A percentile compares a stretch with the other conserved stretches of the same genome.
Evolutionary conservation across 2,888 invertebrate genomes (phyloP).

Genomic region (Pyrrhosoma nymphula): DNA sequence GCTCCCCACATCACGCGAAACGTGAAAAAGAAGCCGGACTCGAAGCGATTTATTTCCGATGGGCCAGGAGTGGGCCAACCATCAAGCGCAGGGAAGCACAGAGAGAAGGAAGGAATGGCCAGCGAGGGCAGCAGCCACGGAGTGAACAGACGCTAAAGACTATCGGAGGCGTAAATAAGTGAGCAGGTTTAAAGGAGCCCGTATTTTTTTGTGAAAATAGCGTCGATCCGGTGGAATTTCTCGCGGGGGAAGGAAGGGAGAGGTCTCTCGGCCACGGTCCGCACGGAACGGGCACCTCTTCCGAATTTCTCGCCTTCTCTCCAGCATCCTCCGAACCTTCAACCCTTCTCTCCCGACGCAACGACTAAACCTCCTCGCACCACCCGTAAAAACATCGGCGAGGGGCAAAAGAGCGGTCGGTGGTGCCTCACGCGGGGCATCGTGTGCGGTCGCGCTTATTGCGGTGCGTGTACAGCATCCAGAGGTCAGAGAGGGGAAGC

Average conservation of each 20-base stretch:
- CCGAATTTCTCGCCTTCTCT: neutral
- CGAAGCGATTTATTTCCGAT: neutral
- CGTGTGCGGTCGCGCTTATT: neutral
- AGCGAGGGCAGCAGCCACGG: neutral
- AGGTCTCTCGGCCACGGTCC: neutral
- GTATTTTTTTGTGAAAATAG: neutral
- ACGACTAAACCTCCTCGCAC: too few relatives aligned
- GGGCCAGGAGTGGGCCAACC: neutral
- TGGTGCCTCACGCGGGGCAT: neutral
- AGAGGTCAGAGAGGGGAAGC: neutral
- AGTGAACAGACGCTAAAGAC: conserved; percentile 24
- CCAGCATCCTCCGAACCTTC: neutral
- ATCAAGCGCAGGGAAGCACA: neutral
- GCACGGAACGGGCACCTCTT: neutral
- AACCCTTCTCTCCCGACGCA: neutral
- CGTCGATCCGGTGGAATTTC: neutral
- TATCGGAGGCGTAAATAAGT: conserved; percentile 47
- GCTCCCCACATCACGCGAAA: conserved; percentile 7
- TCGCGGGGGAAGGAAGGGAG: neutral
- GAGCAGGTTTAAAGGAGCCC: neutral
- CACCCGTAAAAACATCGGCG: too few relatives aligned
- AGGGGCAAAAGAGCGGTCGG: neutral
- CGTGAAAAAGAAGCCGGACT: neutral
- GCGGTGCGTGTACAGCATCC: neutral
- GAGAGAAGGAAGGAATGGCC: neutral